These are phyloP conservation scores for Agelaius phoeniceus DNA, from an alignment of 2,113 vertebrate genomes.

Conservation along the genomic window DNA sequence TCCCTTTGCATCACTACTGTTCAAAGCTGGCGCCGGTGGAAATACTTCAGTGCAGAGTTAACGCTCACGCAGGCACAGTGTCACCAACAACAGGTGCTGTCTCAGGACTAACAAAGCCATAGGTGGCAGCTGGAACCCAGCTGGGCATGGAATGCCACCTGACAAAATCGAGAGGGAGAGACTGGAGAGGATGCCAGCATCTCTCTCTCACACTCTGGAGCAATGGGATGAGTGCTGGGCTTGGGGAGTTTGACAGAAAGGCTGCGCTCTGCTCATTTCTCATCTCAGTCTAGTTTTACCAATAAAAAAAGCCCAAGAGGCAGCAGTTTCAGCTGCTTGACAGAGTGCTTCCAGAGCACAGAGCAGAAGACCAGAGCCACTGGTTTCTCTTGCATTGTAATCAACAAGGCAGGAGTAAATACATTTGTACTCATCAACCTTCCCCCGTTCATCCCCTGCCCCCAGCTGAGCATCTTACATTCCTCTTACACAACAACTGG, in stretches of 20 bases:
- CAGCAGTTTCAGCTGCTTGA: background rate
- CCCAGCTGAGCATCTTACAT: background rate
- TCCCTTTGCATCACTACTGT: slow-evolving; percentile 24
- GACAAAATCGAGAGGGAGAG: background rate
- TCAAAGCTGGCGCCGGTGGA: background rate
- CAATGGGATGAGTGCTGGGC: background rate
- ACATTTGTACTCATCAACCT: background rate
- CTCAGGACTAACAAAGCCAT: background rate
- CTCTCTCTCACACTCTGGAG: background rate
- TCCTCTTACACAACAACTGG: background rate
- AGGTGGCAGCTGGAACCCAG: background rate
- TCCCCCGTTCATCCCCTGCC: background rate
- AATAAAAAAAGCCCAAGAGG: background rate
- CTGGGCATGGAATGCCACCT: background rate
- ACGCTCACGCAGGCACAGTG: rapidly evolving
- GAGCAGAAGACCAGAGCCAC: background rate
- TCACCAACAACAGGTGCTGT: background rate
- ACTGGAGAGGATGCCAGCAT: background rate
- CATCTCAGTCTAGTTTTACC: background rate
- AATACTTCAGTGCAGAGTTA: background rate
- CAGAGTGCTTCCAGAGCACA: background rate
- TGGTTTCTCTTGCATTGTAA: background rate
- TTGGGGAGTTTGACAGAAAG: background rate
- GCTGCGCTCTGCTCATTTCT: background rate
- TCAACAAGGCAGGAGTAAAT: background rate